phyloP scores from a whole-genome alignment of 2,888 invertebrate genomes.

The Drosophila niveifrons region DNA sequence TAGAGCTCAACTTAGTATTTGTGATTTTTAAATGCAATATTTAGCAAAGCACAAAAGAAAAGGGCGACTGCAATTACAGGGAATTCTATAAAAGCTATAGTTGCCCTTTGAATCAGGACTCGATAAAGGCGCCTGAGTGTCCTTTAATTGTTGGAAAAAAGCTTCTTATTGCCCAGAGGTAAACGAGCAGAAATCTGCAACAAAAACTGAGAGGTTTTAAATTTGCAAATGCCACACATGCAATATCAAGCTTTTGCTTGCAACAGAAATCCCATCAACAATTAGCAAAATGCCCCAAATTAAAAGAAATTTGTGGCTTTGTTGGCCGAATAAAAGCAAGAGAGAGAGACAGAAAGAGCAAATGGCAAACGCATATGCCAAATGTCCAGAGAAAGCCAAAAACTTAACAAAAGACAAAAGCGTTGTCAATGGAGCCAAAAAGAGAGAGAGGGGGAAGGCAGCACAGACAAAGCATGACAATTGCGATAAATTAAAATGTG shows the following conservation, averaged over 20 bases:
- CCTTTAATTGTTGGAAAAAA: conserved; percentile 34
- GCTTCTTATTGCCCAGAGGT: conserved; percentile 17
- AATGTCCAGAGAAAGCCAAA: conserved; percentile 9
- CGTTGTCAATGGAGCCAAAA: neutral
- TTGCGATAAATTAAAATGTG: conserved; percentile 64
- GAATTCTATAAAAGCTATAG: neutral
- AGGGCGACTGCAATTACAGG: neutral
- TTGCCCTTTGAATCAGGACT: neutral
- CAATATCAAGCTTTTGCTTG: conserved; percentile 7
- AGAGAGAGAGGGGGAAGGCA: neutral
- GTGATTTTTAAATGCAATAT: conserved; percentile 45
- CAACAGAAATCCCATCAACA: conserved; percentile 47
- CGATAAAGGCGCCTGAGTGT: neutral
- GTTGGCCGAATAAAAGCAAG: conserved; percentile 22
- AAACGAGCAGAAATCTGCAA: conserved; percentile 7
- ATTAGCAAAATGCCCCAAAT: conserved; percentile 56
- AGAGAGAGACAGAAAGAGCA: neutral
- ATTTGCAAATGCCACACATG: conserved; percentile 19
- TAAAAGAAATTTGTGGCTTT: conserved; percentile 59
- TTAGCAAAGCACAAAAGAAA: conserved; percentile 17
- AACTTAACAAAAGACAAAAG: neutral
- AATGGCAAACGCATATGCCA: conserved; percentile 29
- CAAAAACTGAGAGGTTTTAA: conserved; percentile 23
- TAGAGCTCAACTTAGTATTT: conserved; percentile 26
- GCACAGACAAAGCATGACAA: conserved; percentile 31